A percentile compares a stretch with the other conserved stretches of the same genome.
phyloP scores from a whole-genome alignment of 2,888 invertebrate genomes.

The Mythimna ferrago region DNA sequence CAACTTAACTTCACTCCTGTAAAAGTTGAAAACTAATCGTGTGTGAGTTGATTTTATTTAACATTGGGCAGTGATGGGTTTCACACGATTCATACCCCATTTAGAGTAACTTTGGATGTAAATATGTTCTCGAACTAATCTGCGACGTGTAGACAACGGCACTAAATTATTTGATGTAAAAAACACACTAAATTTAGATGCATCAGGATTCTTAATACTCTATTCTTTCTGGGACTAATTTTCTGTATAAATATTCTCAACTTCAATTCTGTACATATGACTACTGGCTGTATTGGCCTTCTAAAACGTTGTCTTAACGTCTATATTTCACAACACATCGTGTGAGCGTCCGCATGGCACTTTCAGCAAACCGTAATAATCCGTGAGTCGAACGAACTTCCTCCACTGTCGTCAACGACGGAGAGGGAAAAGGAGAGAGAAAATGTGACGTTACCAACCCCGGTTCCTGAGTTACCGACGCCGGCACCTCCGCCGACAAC shows the following conservation, averaged over 20 bases:
- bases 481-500: conserved; percentile 64
- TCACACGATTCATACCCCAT: conserved; percentile 73
- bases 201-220: conserved; percentile 26
- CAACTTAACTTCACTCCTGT: conserved; percentile 57
- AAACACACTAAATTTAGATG: conserved; percentile 18
- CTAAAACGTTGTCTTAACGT: conserved; percentile 78
- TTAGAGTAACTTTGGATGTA: conserved; percentile 76
- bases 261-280: conserved; percentile 50
- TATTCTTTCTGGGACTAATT: conserved; percentile 48
- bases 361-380: conserved; percentile 90
- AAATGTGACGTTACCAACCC: conserved; percentile 73
- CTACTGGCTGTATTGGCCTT: conserved; percentile 8
- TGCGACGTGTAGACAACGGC: conserved; percentile 79
- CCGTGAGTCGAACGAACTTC: conserved; percentile 86
- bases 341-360: conserved; percentile 90
- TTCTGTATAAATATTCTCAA: conserved; percentile 39
- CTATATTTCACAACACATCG: conserved; percentile 81
- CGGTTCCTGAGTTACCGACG: conserved; percentile 66
- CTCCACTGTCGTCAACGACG: conserved; percentile 77
- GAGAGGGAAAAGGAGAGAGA: conserved; percentile 69
- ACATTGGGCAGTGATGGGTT: conserved; percentile 76
- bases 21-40: conserved; percentile 68
- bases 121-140: conserved; percentile 80
- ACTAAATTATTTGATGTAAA: conserved; percentile 8
- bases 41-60: conserved; percentile 77